These are phyloP conservation scores for Philotrypesis tridentata DNA, from an alignment of 1,140 invertebrate genomes.

Conservation along the genomic window DNA sequence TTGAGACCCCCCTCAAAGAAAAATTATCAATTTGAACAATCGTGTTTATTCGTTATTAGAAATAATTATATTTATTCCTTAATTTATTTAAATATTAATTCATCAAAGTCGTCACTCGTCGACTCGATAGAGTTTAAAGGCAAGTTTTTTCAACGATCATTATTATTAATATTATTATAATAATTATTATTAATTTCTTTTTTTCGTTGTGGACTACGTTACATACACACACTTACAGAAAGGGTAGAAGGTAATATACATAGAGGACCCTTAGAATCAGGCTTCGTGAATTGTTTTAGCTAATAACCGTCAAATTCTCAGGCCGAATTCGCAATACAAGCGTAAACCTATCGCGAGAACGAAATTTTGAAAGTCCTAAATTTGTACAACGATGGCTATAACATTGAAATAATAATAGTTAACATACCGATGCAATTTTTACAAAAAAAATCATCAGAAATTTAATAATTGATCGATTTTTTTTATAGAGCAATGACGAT, in stretches of 20 bases:
- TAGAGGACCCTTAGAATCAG: conserved; percentile 20
- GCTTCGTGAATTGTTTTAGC: no score
- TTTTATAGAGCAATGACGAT: background rate
- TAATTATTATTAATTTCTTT: conserved; percentile 12
- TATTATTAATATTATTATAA: conserved; percentile 16
- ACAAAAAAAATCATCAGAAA: no score
- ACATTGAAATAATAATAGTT: no score
- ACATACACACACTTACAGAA: conserved; percentile 25
- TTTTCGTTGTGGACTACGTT: conserved; percentile 47
- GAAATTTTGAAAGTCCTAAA: background rate
- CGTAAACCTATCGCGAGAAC: background rate
- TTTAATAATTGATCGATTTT: no score
- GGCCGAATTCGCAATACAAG: background rate
- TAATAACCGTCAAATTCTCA: background rate
- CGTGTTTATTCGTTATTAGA: conserved; percentile 52
- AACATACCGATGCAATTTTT: background rate
- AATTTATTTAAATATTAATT: conserved; percentile 27
- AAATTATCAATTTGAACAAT: conserved; percentile 55
- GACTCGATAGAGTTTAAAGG: conserved; percentile 44
- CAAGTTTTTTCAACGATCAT: conserved; percentile 42
- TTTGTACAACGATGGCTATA: background rate
- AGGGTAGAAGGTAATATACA: conserved; percentile 34
- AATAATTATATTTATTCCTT: conserved; percentile 44
- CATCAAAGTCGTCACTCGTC: conserved; percentile 8
- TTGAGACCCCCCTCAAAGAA: no score